Base-by-base conservation (phyloP, 2,113 vertebrate species). In the Arizona elegans region DNA sequence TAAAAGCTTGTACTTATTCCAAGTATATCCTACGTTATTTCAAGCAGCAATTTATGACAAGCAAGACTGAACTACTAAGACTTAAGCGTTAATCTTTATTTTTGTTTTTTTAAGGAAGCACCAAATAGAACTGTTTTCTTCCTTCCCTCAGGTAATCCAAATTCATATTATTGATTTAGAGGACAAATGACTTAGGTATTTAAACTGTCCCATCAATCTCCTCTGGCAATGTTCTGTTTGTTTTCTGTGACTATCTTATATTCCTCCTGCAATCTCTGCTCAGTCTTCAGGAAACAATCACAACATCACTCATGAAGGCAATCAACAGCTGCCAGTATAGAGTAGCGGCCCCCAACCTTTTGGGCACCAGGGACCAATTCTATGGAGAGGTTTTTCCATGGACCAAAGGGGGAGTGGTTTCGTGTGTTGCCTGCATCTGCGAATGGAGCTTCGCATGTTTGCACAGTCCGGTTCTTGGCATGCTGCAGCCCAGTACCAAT, bases 401-500 rank as follows among this genome's bases (percentile, higher is more conserved):
- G 65, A 15, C 13, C 5, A 0, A 13, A 33, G 2, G 62, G 13
- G 5, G 29, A 0, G 12, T n/a, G 65, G 29, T 70, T 70, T 70
- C 13, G 0, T 15, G 29, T 7, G 29, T n/a, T 70, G 65, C 65
- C 65, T 70, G 65, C 65, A 33, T 4, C 62, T 65, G 26, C 1
- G 29, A 13, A 33, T 33, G 65, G 29, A n/a, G 29, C 13, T 17
- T 33, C 29, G 1, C 29, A n/a, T n/a, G 12, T 70, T 70, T 70
- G 11, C 12, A 6, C 29, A 11, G 29, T 29, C 29, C 1, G 4
- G 0, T n/a, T 70, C 6, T 29, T 70, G 29, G 5, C 65, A 70
- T 70, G 65, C 12, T 0, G 29, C 10, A 11, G 26, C 62, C 11
- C 0, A 0, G 11, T 33, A 5, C 65, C 1, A 0, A 15, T 70